Conservation (phyloP, 1,140 invertebrate species). For the Drosophila quadrilineata region DNA sequence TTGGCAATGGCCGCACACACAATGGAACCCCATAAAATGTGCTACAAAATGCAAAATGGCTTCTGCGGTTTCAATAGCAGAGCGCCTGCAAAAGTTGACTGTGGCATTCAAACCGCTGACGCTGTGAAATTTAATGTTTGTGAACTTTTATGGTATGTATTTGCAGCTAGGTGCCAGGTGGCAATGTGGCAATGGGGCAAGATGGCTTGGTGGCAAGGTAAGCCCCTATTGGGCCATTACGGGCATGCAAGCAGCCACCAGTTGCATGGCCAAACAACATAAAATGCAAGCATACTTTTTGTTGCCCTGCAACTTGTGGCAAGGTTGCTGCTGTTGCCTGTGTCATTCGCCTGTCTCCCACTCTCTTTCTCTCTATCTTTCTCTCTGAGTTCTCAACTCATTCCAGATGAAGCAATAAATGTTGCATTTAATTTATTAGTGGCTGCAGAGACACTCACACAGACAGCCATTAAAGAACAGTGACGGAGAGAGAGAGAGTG, state of each 20-base stretch:
- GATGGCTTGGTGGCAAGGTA: neutral
- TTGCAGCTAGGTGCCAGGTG: constrained; percentile 36
- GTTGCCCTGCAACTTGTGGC: neutral
- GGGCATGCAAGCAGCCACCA: constrained; percentile 26
- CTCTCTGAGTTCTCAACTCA: too few species aligned
- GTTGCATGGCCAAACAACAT: constrained; percentile 45
- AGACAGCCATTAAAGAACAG: neutral
- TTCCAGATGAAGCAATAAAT: constrained; percentile 71
- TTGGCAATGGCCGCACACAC: constrained; percentile 59
- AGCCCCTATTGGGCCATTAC: neutral
- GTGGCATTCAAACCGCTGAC: constrained; percentile 47
- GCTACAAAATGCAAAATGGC: constrained; percentile 76
- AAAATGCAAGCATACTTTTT: constrained; percentile 34
- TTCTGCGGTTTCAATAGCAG: constrained; percentile 76
- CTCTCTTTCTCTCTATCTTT: neutral
- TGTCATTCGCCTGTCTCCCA: constrained; percentile 2
- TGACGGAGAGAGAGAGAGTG: too few species aligned
- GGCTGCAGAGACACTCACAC: neutral
- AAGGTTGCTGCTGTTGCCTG: constrained; percentile 15
- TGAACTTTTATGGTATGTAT: constrained; percentile 63
- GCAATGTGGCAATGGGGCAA: neutral
- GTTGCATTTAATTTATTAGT: constrained; percentile 74
- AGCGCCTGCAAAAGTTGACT: neutral
- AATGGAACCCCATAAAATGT: constrained; percentile 70
- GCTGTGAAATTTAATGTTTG: constrained; percentile 64